Evolutionary conservation across 2,113 vertebrate genomes (phyloP).

Genomic region (Hylia prasina): DNA sequence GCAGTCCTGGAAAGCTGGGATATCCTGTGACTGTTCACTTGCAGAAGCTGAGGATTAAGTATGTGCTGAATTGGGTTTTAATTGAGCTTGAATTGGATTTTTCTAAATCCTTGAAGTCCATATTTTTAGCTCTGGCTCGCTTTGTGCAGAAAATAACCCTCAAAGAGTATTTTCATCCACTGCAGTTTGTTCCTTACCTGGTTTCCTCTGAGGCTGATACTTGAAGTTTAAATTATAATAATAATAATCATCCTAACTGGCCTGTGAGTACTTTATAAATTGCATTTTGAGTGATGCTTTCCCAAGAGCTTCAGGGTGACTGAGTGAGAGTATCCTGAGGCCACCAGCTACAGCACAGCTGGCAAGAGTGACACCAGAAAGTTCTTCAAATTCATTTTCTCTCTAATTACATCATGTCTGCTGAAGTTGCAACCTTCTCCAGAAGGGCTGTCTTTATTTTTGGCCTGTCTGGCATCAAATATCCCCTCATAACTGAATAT

Average conservation of each 20-base stretch:
- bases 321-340: neutral
- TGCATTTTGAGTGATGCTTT: neutral
- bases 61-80: neutral
- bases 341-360: neutral
- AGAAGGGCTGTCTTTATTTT: neutral
- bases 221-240: neutral
- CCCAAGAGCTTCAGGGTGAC: neutral
- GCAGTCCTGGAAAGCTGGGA: neutral
- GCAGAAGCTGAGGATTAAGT: neutral
- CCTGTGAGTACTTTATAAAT: neutral
- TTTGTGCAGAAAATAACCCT: neutral
- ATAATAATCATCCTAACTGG: neutral
- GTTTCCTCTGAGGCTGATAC: neutral
- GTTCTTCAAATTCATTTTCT: neutral
- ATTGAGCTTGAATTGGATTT: constrained; percentile 26
- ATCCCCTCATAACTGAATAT: neutral
- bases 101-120: neutral
- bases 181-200: neutral
- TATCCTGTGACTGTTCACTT: neutral
- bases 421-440: neutral
- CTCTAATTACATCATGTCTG: neutral
- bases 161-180: neutral
- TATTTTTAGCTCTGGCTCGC: neutral
- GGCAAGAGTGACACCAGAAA: neutral
- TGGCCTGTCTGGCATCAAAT: neutral